Evolutionary conservation across 30 jellyfish, hydroid and myxozoan species (phyloP).

Genomic region (Cassiopea xamachana): DNA sequence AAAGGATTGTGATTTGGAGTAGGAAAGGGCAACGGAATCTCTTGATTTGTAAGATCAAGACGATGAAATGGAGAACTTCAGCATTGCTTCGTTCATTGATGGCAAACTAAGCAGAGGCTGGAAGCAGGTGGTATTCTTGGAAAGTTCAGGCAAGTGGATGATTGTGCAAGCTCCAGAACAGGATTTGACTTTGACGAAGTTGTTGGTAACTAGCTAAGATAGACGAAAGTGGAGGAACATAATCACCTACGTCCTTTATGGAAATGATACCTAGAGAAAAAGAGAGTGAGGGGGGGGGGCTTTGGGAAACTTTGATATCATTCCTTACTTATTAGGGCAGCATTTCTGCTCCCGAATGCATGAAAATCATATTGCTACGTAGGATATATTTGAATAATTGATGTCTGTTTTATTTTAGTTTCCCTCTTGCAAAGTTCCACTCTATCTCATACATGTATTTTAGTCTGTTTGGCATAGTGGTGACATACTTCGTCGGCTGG

Average conservation of each 20-base stretch:
- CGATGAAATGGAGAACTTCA: background rate
- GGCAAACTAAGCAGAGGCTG: background rate
- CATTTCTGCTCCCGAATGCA: background rate
- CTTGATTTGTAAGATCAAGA: background rate
- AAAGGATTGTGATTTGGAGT: no score
- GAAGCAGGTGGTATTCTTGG: background rate
- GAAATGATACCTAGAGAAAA: no score
- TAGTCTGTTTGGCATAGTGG: constrained; percentile 33
- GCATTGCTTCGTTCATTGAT: background rate
- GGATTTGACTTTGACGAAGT: background rate
- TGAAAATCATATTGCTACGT: background rate
- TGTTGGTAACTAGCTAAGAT: background rate
- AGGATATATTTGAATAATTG: background rate
- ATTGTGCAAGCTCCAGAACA: background rate
- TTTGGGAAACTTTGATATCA: no score
- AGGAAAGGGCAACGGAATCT: background rate
- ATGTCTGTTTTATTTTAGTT: constrained; percentile 22
- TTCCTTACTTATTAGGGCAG: no score
- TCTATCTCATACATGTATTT: constrained; percentile 43
- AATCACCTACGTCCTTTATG: no score
- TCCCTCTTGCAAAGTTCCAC: constrained; percentile 54
- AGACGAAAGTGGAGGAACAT: background rate
- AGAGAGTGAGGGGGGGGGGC: no score
- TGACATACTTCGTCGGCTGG: constrained; percentile 45
- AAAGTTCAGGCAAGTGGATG: background rate